These are phyloP conservation scores for Drosophila differens DNA, from an alignment of 2,888 invertebrate genomes.

Conservation along the genomic window DNA sequence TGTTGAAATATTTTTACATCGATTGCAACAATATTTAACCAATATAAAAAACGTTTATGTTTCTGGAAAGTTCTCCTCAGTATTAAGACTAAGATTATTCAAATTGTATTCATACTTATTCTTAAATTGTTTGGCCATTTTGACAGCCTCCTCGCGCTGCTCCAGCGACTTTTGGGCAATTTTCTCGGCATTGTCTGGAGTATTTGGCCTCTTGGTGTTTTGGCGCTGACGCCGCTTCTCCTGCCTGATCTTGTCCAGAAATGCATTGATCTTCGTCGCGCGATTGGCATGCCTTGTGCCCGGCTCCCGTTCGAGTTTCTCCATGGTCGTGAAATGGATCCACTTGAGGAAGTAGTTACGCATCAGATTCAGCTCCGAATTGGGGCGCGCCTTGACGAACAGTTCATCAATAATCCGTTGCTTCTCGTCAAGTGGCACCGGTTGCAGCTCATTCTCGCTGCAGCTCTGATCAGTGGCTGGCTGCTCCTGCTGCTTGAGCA, in stretches of 20 bases:
- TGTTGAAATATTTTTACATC: not conserved
- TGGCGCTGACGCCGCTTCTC: constrained; percentile 74
- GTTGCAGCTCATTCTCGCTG: constrained; percentile 45
- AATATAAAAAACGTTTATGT: not conserved
- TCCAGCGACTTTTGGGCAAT: constrained; percentile 57
- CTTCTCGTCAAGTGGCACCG: constrained; percentile 71
- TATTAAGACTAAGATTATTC: not conserved
- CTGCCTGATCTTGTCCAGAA: constrained; percentile 83
- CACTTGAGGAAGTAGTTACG: constrained; percentile 83
- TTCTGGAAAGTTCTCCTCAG: not conserved
- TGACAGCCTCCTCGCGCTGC: constrained; percentile 68
- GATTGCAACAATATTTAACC: not conserved
- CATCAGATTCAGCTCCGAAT: constrained; percentile 59
- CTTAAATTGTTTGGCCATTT: constrained; percentile 83
- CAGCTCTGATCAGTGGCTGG: not conserved
- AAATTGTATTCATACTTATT: constrained; percentile 78
- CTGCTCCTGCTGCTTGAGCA: constrained; percentile 29
- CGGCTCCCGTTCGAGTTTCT: constrained; percentile 83
- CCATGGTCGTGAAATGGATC: constrained; percentile 84
- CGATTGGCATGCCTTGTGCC: constrained; percentile 67
- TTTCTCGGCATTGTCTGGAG: constrained; percentile 30
- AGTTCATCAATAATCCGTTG: constrained; percentile 81
- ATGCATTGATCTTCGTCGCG: constrained; percentile 83
- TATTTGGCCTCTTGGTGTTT: constrained; percentile 19
- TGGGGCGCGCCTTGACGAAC: constrained; percentile 68